phyloP scores from a whole-genome alignment of 1,140 invertebrate species.

The Cardiocondyla obscurior region DNA sequence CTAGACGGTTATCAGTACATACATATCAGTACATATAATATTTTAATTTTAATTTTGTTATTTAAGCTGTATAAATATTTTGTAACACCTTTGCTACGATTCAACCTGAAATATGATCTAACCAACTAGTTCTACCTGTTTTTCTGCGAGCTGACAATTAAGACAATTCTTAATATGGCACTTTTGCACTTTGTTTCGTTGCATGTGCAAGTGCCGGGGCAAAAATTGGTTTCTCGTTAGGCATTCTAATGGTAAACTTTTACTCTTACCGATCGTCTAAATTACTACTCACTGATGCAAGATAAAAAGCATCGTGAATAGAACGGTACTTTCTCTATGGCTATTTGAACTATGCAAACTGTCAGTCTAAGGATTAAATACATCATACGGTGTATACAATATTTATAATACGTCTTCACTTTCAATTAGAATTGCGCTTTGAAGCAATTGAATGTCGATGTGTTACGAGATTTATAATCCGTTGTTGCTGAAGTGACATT shows the following conservation, averaged over 20 bases:
- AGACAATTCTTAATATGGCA: not conserved
- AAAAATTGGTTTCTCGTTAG: constrained; percentile 16
- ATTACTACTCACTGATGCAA: constrained; percentile 9
- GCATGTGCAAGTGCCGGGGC: not conserved
- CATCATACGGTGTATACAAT: not conserved
- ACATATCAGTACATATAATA: not conserved
- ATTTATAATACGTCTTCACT: not conserved
- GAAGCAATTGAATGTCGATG: not conserved
- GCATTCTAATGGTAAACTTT: constrained; percentile 2
- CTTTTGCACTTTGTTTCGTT: not conserved
- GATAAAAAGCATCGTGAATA: not conserved
- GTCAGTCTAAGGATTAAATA: not conserved
- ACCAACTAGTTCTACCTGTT: constrained; percentile 14
- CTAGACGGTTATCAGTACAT: no score
- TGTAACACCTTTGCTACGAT: not conserved
- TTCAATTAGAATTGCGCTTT: not conserved
- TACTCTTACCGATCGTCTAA: constrained; percentile 22
- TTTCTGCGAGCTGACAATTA: not conserved
- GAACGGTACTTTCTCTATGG: constrained; percentile 39
- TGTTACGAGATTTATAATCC: not conserved
- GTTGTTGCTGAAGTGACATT: not conserved
- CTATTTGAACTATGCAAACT: constrained; percentile 34
- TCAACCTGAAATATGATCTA: not conserved
- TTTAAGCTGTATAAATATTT: not conserved
- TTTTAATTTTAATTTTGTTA: not conserved